Percentiles rank a stretch among this genome's conserved stretches.
phyloP scores from a whole-genome alignment of 1,140 invertebrate genomes.

The Tetramorium alpestre region DNA sequence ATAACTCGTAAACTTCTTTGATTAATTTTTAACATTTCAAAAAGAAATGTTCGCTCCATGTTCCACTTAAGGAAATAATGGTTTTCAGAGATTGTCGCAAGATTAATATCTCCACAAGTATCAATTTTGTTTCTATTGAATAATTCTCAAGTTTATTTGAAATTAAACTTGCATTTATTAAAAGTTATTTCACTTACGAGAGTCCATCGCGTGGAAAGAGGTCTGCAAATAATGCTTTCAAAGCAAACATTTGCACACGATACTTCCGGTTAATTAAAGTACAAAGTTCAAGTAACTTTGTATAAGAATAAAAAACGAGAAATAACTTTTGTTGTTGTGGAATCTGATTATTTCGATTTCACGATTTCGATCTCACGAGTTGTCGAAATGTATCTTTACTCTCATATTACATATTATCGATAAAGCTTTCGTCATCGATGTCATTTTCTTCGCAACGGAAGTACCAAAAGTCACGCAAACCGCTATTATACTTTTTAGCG shows the following conservation, averaged over 20 bases:
- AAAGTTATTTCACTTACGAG: constrained; percentile 11
- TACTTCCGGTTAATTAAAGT: constrained; percentile 46
- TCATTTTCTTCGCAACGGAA: background rate
- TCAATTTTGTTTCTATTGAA: background rate
- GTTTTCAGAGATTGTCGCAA: background rate
- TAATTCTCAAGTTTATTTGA: background rate
- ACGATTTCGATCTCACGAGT: background rate
- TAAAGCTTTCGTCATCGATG: constrained; percentile 34
- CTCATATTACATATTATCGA: constrained; percentile 2
- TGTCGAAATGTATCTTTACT: constrained; percentile 23
- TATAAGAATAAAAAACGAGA: constrained; percentile 6
- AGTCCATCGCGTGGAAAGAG: background rate
- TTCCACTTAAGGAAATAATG: background rate
- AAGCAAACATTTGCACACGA: constrained; percentile 36
- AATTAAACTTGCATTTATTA: background rate
- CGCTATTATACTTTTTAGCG: constrained; percentile 5
- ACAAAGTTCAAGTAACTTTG: constrained; percentile 43
- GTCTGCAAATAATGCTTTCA: constrained; percentile 21
- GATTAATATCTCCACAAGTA: background rate
- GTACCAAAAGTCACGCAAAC: constrained; percentile 36
- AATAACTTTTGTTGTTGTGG: background rate
- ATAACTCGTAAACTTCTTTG: background rate
- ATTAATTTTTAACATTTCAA: background rate
- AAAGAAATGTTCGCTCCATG: background rate
- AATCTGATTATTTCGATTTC: background rate